Base-by-base conservation (phyloP, 2,888 invertebrate genomes). In the Chymomyza fuscimana region DNA sequence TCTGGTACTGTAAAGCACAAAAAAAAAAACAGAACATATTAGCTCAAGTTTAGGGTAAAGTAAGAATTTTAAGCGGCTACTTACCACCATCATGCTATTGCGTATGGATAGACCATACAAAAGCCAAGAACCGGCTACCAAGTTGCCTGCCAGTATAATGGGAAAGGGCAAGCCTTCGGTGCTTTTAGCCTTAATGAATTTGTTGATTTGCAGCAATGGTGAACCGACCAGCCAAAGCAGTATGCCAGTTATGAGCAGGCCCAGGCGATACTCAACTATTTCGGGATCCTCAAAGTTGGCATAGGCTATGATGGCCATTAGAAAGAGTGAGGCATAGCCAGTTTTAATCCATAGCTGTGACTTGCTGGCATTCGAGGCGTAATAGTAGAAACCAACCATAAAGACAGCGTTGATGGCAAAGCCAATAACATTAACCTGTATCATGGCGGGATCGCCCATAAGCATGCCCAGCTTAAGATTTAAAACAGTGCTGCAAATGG, bases 151-250 rank as follows among this genome's bases (percentile, higher is more conserved):
- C 50, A 96, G 92, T 86, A 97, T 97, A 70, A 98, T 93, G 9
- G 97, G 96, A 90, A 98, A 96, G 5, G 98, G 98, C 91, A 99
- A 93, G 51, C 95, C 94, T 73, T 96, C 96, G 0, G 98, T 96
- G 91, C 96, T 97, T 92, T 96, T 95, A 16, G 95, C 95, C 87
- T 93, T 93, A 46, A 98, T 94, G 67, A 98, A 95, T 69, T 95
- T 93, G 80, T 93, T 96, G 86, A 96, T 88, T 86, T 94, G 94
- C 19, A 95, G 92, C 4, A 97, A 91, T 0, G 97, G 97, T 9
- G 95, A 93, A 0, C 94, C 95, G 73, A 96, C 94, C 92, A 96
- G 93, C 75, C 95, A 92, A 0, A 93, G 92, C 12, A 91, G 73
- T 5, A 91, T 87, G 5, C 70, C 74, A 0, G 96, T 96, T 12